These are phyloP conservation scores for Bombus vancouverensis DNA, from an alignment of 1,140 invertebrate species.

Conservation along the genomic window DNA sequence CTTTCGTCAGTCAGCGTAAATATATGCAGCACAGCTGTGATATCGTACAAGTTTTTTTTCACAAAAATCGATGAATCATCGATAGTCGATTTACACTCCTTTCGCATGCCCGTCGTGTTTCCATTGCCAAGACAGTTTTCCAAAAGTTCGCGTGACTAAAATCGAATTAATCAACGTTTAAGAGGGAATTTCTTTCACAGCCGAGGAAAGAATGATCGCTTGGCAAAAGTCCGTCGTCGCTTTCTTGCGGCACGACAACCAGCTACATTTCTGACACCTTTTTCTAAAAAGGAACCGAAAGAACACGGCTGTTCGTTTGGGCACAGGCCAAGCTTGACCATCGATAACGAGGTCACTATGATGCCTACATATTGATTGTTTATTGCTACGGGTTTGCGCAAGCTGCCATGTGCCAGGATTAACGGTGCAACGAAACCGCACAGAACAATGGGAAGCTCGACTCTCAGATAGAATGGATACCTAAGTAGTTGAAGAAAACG, in stretches of 20 bases:
- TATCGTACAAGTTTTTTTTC: too few relatives aligned
- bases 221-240: slow-evolving; percentile 13
- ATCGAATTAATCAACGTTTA: slow-evolving; percentile 8
- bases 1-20: background rate
- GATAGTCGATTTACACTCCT: background rate
- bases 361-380: slow-evolving; percentile 60
- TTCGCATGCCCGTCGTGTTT: background rate
- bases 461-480: background rate
- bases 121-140: background rate
- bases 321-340: slow-evolving; percentile 49
- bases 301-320: slow-evolving; percentile 40
- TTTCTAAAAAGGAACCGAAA: slow-evolving; percentile 17
- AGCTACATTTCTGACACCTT: slow-evolving; percentile 27
- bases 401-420: slow-evolving; percentile 44
- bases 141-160: background rate
- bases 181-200: background rate
- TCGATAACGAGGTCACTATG: slow-evolving; percentile 57
- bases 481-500: background rate
- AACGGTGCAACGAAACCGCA: slow-evolving; percentile 49
- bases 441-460: background rate
- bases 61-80: background rate
- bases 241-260: slow-evolving; percentile 22
- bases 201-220: slow-evolving; percentile 1
- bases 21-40: too few relatives aligned
- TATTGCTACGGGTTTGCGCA: slow-evolving; percentile 50